Base-by-base conservation (phyloP, 2,797 vertebrate genomes). In the Melanotaenia maccullochi region DNA sequence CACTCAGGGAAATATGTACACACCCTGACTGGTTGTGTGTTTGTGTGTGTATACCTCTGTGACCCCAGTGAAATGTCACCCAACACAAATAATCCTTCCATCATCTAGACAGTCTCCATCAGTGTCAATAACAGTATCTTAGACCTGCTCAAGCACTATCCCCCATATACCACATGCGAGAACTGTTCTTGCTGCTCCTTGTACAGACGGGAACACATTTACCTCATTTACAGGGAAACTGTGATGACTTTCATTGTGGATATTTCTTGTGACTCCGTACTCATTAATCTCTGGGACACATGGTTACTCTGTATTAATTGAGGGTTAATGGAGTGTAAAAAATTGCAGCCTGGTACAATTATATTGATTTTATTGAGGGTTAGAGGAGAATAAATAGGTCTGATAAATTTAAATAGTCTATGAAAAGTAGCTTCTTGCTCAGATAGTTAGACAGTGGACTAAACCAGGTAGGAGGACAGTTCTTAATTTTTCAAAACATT, bases 61-160 rank as follows among this genome's bases (percentile, higher is more conserved):
- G 86, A 85, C 90, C 81, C 30, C 0, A 18, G 47, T 71, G 83
- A 93, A 93, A 93, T 91, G 90, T 91, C 91, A 91, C 78, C 86
- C 61, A 81, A 87, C 73, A 84, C 85, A 87, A 88, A 90, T 81
- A 75, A 72, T 86, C 77, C 83, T 66, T 58, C 61, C 61, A 16
- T 79, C 75, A 42, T 73, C 73, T 62, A 78, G 73, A 73, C 72
- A 9, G 71, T 40, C 62, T 59, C 51, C 63, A 59, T 35, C 81
- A 70, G 75, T 83, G 86, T 85, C 82, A 92, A 91, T 87, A 88
- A 83, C 82, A 88, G 75, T 78, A 55, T 75, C 67, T 68, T 38
- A 49, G 32, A 38, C 16, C 62, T 60, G 68, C 70, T 75, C 49
- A 32, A 63, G 69, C 65, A 52, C 28, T 73, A 51, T 78, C 75